Evolutionary conservation across 1,140 invertebrate species (phyloP), one percentile per base, ranked within the genome.

Genomic region (Odontomachus brunneus): DNA sequence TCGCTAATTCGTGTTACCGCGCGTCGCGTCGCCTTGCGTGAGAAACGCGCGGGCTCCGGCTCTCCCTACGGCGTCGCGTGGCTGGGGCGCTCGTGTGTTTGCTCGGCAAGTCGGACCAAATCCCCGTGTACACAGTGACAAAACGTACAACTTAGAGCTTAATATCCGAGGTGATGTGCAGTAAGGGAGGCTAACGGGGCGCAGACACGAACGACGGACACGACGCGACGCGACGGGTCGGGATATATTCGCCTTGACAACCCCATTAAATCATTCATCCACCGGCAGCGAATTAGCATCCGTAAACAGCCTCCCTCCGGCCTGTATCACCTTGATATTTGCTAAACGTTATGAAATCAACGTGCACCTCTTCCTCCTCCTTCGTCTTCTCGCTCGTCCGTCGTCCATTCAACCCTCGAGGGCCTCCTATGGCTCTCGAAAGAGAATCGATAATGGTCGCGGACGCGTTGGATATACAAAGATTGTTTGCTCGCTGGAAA

Each of bases 71-170:
- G 62, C 26, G 71, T 14, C 49, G 33, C 60, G 65, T 17, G 19
- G 49, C 83, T 66, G 73, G 81, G 67, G 38, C 65, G 72, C 82
- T 48, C 83, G 78, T 29, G 71, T 86, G 86, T 88, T 89, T 89
- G 80, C 84, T 26, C 63, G 78, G 51, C 51, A 83, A 88, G 87
- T 83, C 83, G 62, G 69, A 63, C 69, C 55, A 88, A 89, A 89
- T 88, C 87, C 84, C 80, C 80, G 12, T 83, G 86, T 81, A 88
- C 53, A 88, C 86, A 89, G 19, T 26, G 82, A 81, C 84, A 49
- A 83, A 83, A 72, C 65, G 74, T 85, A 62, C 80, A 75, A 85
- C 72, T 80, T 71, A 83, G 69, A 81, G 74, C 57, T 65, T 63
- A 84, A 73, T 55, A 38, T 55, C 55, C 51, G 33, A 44, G 65